Evolutionary conservation across 2,888 invertebrate species (phyloP), one percentile per base, ranked within the genome.

Genomic region (Epinotia bilunana): DNA sequence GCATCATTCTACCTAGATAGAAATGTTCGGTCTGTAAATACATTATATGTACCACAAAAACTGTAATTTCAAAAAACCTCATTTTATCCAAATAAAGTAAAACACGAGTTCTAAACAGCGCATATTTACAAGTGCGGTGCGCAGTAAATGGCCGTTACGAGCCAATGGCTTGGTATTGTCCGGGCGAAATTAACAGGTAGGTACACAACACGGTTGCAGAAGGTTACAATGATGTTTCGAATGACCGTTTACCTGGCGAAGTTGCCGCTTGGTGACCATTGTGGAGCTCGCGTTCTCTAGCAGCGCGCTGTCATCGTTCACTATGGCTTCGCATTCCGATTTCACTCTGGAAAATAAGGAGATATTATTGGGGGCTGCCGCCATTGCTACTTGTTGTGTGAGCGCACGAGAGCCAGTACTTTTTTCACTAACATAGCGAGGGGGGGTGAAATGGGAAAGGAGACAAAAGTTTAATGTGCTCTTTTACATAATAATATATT

Each of bases 261-360:
- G 81, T 76, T 82, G 86, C 76, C 83, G 86, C 81, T 84, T 91
- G 76, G 84, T 86, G 82, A 88, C 80, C 77, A 86, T 78, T 39
- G 86, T 84, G 62, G 81, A 80, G 71, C 80, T 85, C 74, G 82
- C 82, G 84, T 92, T 91, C 79, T 88, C 72, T 2, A 72, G 86
- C 76, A 90, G 83, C 62, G 83, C 80, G 77, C 84, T 89, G 84
- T 91, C 92, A 79, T 91, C 88, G 67, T 90, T 89, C 72, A 84
- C 88, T 77, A 93, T 92, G 84, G 93, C 93, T 87, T 89, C 86
- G 88, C 93, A 93, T 86, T 93, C 91, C 86, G 90, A 90, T 87
- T 90, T 87, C 86, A 89, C 90, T 86, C 93, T 93, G 92, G 80
- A 82, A 87, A 87, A 82, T 69, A 58, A 5, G 46, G 20, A 16